Percentiles rank a stretch among this genome's conserved stretches.
These are phyloP conservation scores for Schizopygopsis malacanthus DNA, from an alignment of 2,797 vertebrate genomes.

Conservation along the genomic window DNA sequence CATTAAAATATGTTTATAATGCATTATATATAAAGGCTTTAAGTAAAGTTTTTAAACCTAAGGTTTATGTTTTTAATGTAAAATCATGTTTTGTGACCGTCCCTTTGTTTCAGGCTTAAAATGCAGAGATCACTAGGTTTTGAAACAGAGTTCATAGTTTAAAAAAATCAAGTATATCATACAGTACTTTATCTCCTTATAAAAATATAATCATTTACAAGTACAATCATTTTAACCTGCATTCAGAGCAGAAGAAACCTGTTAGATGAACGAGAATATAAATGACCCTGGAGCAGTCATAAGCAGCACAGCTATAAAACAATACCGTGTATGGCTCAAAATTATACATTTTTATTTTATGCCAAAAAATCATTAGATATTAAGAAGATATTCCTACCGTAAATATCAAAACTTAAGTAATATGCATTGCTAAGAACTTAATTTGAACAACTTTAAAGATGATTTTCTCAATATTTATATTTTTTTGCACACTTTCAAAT, in stretches of 20 bases:
- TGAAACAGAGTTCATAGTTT: background rate
- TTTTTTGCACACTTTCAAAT: too few relatives aligned
- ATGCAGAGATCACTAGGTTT: background rate
- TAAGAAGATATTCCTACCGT: too few relatives aligned
- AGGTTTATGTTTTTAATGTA: background rate
- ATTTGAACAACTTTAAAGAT: too few relatives aligned
- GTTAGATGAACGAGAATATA: too few relatives aligned
- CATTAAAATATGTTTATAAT: background rate
- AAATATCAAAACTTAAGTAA: too few relatives aligned
- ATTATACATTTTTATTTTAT: too few relatives aligned
- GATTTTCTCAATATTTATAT: background rate
- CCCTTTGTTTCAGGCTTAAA: background rate
- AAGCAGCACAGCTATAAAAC: too few relatives aligned
- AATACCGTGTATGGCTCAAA: too few relatives aligned
- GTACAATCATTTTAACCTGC: background rate
- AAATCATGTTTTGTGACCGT: background rate
- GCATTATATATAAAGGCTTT: background rate
- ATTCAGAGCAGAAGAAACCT: background rate
- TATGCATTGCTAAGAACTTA: too few relatives aligned
- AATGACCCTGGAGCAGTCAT: background rate
- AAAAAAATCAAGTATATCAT: background rate
- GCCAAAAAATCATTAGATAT: too few relatives aligned
- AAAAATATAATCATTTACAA: background rate
- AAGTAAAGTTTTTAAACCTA: background rate
- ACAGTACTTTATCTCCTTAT: background rate